Conservation (phyloP, 2,113 vertebrate genomes). For the Corythornis cristatus region DNA sequence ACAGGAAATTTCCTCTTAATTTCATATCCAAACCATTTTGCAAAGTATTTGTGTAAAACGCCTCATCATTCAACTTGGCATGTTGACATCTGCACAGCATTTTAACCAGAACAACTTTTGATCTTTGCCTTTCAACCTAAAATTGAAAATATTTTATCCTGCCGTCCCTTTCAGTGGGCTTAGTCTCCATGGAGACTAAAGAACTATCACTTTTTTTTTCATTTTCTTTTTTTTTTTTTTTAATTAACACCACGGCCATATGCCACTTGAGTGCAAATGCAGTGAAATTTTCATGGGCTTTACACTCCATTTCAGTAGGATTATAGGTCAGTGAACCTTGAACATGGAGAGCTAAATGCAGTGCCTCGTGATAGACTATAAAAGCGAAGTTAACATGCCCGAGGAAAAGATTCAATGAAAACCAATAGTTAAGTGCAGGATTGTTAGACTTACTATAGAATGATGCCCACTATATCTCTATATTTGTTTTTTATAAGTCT, state of each 20-base stretch:
- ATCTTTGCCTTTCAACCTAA: conserved; percentile 31
- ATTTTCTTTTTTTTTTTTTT: background rate
- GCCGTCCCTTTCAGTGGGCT: background rate
- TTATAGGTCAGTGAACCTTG: background rate
- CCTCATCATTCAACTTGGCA: background rate
- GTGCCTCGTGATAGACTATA: background rate
- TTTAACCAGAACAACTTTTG: conserved; percentile 47
- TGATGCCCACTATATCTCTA: accelerated
- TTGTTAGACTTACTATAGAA: background rate
- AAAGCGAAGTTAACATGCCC: background rate
- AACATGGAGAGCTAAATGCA: background rate
- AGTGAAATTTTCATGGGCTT: background rate
- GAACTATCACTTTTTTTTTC: background rate
- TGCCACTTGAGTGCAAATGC: background rate
- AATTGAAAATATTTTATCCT: conserved; percentile 21
- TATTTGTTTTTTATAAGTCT: background rate
- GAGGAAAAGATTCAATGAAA: background rate
- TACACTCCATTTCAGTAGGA: background rate
- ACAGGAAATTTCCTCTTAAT: background rate
- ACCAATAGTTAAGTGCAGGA: background rate
- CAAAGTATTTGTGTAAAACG: background rate
- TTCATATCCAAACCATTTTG: background rate
- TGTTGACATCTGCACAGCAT: background rate
- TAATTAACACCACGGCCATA: background rate
- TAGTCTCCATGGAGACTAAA: conserved; percentile 57